Evolutionary conservation across 2,113 vertebrate genomes (phyloP).

Genomic region (Pelmatolapia mariae): DNA sequence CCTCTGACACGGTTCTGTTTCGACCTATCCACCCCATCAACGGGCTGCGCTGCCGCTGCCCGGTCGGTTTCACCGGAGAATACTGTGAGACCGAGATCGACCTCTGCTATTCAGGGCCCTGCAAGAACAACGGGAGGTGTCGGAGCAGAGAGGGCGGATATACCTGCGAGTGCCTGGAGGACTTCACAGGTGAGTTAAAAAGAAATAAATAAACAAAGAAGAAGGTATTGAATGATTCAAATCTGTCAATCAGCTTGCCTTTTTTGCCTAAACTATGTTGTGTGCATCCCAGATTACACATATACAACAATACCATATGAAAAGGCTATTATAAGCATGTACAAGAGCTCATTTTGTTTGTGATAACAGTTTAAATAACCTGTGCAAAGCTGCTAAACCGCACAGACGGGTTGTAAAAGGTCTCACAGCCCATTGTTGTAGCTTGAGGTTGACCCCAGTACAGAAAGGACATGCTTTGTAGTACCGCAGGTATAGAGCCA

Average conservation of each 20-base stretch:
- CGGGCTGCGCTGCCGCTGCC: slow-evolving; percentile 91
- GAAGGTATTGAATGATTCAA: background rate
- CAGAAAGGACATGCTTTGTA: background rate
- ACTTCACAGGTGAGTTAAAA: slow-evolving; percentile 84
- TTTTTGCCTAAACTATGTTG: background rate
- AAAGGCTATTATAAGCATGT: background rate
- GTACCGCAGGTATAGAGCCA: background rate
- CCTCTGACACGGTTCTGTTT: slow-evolving; percentile 90
- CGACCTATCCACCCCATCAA: slow-evolving; percentile 95
- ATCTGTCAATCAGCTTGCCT: background rate
- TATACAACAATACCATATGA: background rate
- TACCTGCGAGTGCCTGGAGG: slow-evolving; percentile 86
- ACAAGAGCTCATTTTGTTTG: background rate
- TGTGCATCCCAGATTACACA: background rate
- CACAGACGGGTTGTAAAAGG: slow-evolving; percentile 19
- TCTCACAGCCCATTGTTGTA: slow-evolving; percentile 1
- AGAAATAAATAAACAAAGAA: background rate
- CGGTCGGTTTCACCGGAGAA: slow-evolving; percentile 88
- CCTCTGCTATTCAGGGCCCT: slow-evolving; percentile 93
- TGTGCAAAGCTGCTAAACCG: slow-evolving; percentile 3
- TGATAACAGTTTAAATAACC: background rate
- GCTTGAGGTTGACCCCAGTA: slow-evolving; percentile 18
- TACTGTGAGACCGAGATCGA: slow-evolving; percentile 96
- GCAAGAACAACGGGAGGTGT: slow-evolving; percentile 83
- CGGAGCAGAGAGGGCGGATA: slow-evolving; percentile 92